Percentiles rank a stretch among this genome's conserved stretches.
These are phyloP conservation scores for Mastacembelus armatus DNA, from an alignment of 2,797 vertebrate genomes.

Conservation along the genomic window DNA sequence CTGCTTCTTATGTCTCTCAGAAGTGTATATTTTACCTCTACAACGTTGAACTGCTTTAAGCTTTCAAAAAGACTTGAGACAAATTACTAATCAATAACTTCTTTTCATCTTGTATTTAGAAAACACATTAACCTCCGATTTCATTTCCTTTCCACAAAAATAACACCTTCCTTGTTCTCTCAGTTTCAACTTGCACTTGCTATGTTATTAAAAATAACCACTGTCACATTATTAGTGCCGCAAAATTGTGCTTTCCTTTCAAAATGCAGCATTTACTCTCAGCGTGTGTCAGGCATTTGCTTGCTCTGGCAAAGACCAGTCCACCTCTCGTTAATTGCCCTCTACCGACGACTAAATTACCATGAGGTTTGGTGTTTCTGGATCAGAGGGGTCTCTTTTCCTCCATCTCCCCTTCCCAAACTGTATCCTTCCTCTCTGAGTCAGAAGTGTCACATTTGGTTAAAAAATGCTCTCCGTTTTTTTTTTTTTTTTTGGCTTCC, in stretches of 20 bases:
- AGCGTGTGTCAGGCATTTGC: conserved; percentile 48
- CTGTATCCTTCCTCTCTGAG: conserved; percentile 67
- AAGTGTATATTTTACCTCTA: neutral
- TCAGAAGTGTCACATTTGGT: conserved; percentile 67
- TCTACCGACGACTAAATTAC: conserved; percentile 76
- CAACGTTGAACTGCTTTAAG: no score
- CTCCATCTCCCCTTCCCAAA: conserved; percentile 49
- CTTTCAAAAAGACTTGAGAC: no score
- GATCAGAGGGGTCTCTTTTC: conserved; percentile 55
- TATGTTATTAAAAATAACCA: conserved; percentile 36
- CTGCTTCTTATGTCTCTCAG: neutral
- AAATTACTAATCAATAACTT: no score
- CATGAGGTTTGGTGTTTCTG: conserved; percentile 72
- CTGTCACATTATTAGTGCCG: conserved; percentile 50
- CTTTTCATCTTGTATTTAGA: conserved; percentile 13
- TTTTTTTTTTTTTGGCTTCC: no score
- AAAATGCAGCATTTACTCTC: conserved; percentile 25
- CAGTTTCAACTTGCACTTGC: conserved; percentile 21
- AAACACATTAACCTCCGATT: conserved; percentile 21
- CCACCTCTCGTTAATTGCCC: conserved; percentile 68
- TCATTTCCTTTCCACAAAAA: conserved; percentile 21
- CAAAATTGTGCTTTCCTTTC: conserved; percentile 40
- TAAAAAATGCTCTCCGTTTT: conserved; percentile 45
- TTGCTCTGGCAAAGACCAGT: conserved; percentile 73
- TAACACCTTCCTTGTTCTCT: conserved; percentile 8